A percentile compares a stretch with the other conserved stretches of the same genome.
Conservation (phyloP, 2,113 vertebrate genomes). For the Tenrec ecaudatus region DNA sequence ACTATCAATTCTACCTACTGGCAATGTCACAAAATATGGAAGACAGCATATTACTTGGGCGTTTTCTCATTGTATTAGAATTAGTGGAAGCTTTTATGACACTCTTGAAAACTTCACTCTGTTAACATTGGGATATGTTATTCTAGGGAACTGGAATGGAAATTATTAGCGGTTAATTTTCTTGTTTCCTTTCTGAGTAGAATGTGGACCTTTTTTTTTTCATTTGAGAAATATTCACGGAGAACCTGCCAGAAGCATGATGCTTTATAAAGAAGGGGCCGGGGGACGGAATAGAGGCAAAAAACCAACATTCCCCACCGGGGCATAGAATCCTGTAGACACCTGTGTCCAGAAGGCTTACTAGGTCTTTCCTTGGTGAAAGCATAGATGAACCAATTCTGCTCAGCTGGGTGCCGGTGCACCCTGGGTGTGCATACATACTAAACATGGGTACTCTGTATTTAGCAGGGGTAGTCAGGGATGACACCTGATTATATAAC, state of each 20-base stretch:
- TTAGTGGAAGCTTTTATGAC: not conserved
- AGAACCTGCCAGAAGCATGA: not conserved
- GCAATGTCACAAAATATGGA: not conserved
- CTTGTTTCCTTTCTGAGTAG: not conserved
- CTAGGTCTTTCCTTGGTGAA: not conserved
- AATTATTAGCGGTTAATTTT: not conserved
- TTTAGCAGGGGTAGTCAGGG: too few species aligned
- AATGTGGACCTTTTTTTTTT: not conserved
- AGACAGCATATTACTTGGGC: not conserved
- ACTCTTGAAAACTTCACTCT: not conserved
- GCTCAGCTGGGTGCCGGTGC: too few species aligned
- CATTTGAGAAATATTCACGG: not conserved
- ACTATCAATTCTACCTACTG: not conserved
- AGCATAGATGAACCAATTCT: not conserved
- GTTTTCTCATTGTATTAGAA: not conserved
- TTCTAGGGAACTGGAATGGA: not conserved
- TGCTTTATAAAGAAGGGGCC: not conserved
- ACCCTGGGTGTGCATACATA: too few species aligned
- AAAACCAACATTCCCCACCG: not conserved
- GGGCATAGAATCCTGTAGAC: not conserved
- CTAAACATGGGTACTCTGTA: too few species aligned
- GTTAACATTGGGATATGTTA: not conserved
- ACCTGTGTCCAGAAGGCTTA: not conserved
- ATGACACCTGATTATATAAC: too few species aligned
- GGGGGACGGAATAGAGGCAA: not conserved